Conservation (phyloP, 1,140 invertebrate species). For the Drosophila virilis region DNA sequence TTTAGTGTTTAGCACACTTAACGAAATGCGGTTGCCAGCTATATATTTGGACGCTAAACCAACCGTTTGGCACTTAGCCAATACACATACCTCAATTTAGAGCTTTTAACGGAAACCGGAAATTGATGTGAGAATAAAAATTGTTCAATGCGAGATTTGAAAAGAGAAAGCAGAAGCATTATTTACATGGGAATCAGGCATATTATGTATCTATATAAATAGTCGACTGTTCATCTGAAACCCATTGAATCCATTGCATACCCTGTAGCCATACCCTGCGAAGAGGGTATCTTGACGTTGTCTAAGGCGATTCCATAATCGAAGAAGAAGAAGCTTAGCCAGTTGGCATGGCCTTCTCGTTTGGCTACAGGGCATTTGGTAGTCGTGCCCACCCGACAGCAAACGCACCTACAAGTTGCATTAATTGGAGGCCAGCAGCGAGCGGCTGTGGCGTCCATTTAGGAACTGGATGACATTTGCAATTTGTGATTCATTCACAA, state of each 20-base stretch:
- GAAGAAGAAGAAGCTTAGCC: too few relatives aligned
- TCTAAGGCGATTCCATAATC: too few relatives aligned
- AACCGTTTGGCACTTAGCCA: conserved; percentile 9
- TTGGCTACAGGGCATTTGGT: not conserved
- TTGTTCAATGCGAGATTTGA: not conserved
- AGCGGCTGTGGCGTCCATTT: not conserved
- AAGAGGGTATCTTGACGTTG: too few relatives aligned
- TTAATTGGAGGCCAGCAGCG: not conserved
- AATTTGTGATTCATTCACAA: conserved; percentile 23
- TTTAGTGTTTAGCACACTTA: conserved; percentile 2
- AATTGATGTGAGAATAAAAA: not conserved
- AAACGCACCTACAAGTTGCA: not conserved
- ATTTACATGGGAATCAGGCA: too few relatives aligned
- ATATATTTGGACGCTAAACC: conserved; percentile 13
- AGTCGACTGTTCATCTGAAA: too few relatives aligned
- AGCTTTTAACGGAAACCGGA: not conserved
- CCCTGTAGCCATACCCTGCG: too few relatives aligned
- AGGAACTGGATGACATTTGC: not conserved
- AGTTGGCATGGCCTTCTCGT: too few relatives aligned
- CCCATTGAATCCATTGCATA: too few relatives aligned
- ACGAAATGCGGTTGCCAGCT: not conserved
- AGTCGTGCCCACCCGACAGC: not conserved
- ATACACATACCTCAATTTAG: not conserved
- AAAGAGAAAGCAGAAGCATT: too few relatives aligned
- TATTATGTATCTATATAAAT: too few relatives aligned